phyloP scores from a whole-genome alignment of 1,140 invertebrate species.

The Neodiprion virginianus region DNA sequence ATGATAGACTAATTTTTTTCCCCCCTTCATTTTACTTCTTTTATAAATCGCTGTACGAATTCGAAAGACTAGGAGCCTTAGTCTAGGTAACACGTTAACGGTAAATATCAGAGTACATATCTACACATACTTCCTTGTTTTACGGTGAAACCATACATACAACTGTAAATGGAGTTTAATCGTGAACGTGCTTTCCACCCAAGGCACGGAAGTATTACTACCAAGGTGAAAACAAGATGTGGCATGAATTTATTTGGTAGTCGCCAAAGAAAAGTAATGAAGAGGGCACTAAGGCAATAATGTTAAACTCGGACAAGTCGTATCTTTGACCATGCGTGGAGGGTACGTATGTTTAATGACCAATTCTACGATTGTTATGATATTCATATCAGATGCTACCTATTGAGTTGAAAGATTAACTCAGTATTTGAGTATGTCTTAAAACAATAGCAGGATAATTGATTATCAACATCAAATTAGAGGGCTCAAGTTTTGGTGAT shows the following conservation, averaged over 20 bases:
- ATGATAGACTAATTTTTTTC: background rate
- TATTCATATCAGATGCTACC: too few species aligned
- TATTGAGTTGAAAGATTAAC: too few species aligned
- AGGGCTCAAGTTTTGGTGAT: constrained; percentile 1
- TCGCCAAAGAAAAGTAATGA: background rate
- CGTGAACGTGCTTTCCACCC: background rate
- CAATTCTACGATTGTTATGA: too few species aligned
- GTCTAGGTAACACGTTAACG: background rate
- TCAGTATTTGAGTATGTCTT: too few species aligned
- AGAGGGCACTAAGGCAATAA: too few species aligned
- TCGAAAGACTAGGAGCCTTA: constrained; percentile 8
- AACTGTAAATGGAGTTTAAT: background rate
- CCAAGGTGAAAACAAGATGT: background rate
- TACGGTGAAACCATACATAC: background rate
- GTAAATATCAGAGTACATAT: background rate
- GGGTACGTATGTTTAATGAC: too few species aligned
- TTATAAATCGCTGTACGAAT: constrained; percentile 8
- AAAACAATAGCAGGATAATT: too few species aligned
- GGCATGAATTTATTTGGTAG: background rate
- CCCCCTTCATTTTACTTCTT: background rate
- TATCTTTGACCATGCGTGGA: too few species aligned
- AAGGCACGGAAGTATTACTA: constrained; percentile 1
- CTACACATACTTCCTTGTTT: background rate
- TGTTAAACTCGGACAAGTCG: too few species aligned
- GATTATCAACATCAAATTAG: background rate